Percentiles rank a stretch among this genome's conserved stretches.
Conservation (phyloP, 2,113 vertebrate genomes). For the Grammomys dolichurus region DNA sequence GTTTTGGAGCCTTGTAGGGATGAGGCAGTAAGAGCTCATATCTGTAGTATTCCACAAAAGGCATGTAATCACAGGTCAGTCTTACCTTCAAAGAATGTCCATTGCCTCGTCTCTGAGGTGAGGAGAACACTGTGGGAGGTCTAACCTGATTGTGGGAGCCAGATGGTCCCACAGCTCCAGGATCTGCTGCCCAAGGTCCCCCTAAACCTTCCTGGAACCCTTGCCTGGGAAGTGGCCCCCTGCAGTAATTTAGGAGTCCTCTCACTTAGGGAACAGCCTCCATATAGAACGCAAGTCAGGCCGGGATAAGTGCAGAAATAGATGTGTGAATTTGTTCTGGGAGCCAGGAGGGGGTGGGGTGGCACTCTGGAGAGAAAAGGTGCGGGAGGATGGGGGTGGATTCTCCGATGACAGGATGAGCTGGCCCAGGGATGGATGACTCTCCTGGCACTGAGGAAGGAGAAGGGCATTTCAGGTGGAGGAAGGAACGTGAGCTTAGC, state of each 20-base stretch:
- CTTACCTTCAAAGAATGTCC: neutral
- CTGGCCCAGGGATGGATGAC: slow-evolving; percentile 18
- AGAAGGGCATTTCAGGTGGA: neutral
- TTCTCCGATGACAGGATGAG: neutral
- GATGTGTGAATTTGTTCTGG: slow-evolving; percentile 41
- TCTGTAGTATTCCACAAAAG: rapidly evolving
- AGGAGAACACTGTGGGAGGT: neutral
- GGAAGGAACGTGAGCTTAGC: neutral
- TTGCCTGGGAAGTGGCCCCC: neutral
- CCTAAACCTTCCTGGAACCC: neutral
- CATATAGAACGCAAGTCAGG: slow-evolving; percentile 43
- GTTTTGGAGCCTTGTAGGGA: neutral
- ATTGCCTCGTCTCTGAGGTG: neutral
- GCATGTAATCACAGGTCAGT: neutral
- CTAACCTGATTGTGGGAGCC: neutral
- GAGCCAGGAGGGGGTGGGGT: slow-evolving; percentile 22
- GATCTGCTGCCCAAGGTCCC: neutral
- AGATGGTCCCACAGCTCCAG: neutral
- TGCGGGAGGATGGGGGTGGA: neutral
- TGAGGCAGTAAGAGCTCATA: neutral
- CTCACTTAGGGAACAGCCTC: slow-evolving; percentile 11
- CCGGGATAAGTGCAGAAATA: slow-evolving; percentile 55
- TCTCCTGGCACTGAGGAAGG: neutral
- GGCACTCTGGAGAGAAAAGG: neutral
- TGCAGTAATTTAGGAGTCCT: neutral